Percentiles rank a stretch among this genome's conserved stretches.
phyloP scores from a whole-genome alignment of 2,888 invertebrate genomes.

The Andricus quercusramuli region DNA sequence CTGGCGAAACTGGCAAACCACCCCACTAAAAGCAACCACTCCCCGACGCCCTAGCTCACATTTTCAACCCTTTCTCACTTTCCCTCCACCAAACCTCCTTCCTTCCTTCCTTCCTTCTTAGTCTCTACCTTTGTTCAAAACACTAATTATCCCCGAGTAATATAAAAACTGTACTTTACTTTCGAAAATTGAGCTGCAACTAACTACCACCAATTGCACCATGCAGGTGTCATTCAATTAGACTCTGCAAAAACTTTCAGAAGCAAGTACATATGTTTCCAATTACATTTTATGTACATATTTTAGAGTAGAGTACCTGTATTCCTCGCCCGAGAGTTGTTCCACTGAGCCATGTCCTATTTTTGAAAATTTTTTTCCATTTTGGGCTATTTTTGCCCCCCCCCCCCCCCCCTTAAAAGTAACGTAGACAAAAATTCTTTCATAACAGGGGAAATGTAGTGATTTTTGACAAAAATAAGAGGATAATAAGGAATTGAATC shows the following conservation, averaged over 20 bases:
- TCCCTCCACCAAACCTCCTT: slow-evolving; percentile 42
- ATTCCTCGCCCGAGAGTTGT: too few relatives aligned
- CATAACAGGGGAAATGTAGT: too few relatives aligned
- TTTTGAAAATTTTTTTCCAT: too few relatives aligned
- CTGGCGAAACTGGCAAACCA: slow-evolving; percentile 71
- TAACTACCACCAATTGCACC: neutral
- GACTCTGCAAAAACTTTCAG: neutral
- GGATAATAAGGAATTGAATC: too few relatives aligned
- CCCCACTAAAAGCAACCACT: slow-evolving; percentile 47
- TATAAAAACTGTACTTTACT: slow-evolving; percentile 10
- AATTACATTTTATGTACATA: neutral
- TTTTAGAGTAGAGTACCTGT: neutral
- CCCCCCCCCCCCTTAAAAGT: too few relatives aligned
- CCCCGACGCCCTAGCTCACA: slow-evolving; percentile 49
- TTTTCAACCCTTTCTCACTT: slow-evolving; percentile 40
- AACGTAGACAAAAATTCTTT: too few relatives aligned
- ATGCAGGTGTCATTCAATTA: slow-evolving; percentile 1
- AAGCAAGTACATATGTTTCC: neutral
- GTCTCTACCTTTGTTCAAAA: slow-evolving; percentile 13
- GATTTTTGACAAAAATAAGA: too few relatives aligned
- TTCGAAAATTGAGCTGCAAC: slow-evolving; percentile 4
- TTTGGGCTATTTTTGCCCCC: too few relatives aligned
- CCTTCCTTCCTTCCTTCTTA: slow-evolving; percentile 51
- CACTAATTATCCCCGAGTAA: slow-evolving; percentile 14
- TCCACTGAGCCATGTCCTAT: too few relatives aligned